Evolutionary conservation across 1,140 invertebrate species (phyloP), one percentile per base, ranked within the genome.

Genomic region (Philopotamus ludificatus): DNA sequence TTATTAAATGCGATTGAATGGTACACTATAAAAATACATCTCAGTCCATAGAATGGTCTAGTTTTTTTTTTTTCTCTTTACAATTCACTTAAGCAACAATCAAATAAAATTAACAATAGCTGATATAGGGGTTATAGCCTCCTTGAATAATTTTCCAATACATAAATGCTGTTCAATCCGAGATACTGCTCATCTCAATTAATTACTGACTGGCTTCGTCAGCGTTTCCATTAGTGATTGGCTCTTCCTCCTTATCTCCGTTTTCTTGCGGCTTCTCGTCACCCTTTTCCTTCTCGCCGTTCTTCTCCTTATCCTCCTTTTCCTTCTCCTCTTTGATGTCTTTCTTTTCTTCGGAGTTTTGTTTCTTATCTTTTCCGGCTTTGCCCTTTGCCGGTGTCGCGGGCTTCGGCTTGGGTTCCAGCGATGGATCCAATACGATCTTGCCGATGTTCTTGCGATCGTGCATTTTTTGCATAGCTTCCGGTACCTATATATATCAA

Each of bases 391-490:
- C 86, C 2, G 88, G 88, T 2, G 88, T 89, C 0, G 86, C 86
- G 47, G 88, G 87, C 76, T 90, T 90, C 18, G 88, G 88, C 73
- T 90, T 90, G 0, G 88, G 88, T 72, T 90, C 89, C 72, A 89
- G 72, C 25, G 84, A 86, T 18, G 91, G 90, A 75, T 94, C 91
- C 53, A 95, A 76, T 20, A 94, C 83, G 12, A 95, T 85, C 79
- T 94, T 95, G 10, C 93, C 93, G 73, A 95, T 86, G 76, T 95
- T 95, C 76, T 93, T 93, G 71, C 92, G 86, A 72, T 95, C 92
- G 75, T 94, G 92, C 85, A 95, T 90, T 75, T 91, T 92, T 77
- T 93, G 91, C 92, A 95, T 94, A 0, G 91, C 93, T 71, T 94
- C 92, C 22, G 85, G 84, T 2, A 70, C 65, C 47, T 66, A 60